These are phyloP conservation scores for Cordilura impudica DNA, from an alignment of 2,888 invertebrate species.

Conservation along the genomic window DNA sequence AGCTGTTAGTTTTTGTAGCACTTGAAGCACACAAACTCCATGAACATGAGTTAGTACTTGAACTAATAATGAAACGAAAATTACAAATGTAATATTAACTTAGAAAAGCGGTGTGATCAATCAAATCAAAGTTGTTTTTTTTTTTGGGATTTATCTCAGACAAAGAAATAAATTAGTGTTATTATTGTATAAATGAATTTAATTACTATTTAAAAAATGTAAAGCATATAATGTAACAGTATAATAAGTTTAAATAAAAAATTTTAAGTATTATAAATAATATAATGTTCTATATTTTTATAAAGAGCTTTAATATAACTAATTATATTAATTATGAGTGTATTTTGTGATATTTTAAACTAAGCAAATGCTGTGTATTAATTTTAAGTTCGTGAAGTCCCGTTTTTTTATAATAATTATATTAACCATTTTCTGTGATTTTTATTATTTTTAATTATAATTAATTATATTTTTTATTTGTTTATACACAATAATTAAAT, in stretches of 20 bases:
- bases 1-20: constrained; percentile 46
- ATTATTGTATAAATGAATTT: constrained; percentile 53
- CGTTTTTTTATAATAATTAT: no score
- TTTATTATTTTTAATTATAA: no score
- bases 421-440: no score
- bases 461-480: no score
- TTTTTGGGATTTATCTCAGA: constrained; percentile 5
- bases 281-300: no score
- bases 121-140: constrained; percentile 41
- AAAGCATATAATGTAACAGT: constrained; percentile 22
- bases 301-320: no score
- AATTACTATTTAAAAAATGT: constrained; percentile 50
- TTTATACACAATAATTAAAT: no score
- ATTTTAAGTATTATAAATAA: background rate
- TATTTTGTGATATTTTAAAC: no score
- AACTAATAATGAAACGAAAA: constrained; percentile 23
- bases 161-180: constrained; percentile 36
- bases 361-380: no score
- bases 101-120: constrained; percentile 56
- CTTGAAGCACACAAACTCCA: constrained; percentile 18
- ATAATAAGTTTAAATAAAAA: constrained; percentile 3
- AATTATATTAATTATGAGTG: no score
- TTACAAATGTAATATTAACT: constrained; percentile 55
- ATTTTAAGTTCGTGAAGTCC: no score
- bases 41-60: background rate